phyloP scores from a whole-genome alignment of 2,113 vertebrate genomes.

The Tetrax tetrax region DNA sequence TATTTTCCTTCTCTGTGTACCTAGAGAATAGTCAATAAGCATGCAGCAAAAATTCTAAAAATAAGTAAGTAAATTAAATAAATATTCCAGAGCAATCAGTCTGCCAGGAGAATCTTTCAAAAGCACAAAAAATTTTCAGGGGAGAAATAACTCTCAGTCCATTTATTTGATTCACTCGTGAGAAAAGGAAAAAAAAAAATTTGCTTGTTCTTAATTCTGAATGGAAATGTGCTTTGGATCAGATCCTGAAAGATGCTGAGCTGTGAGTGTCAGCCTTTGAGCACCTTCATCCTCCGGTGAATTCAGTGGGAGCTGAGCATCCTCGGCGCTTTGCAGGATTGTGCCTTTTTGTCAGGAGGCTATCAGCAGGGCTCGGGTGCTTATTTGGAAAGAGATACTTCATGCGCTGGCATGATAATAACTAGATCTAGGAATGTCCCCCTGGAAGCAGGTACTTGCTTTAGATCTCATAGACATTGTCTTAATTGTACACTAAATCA shows the following conservation, averaged over 20 bases:
- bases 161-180: slow-evolving; percentile 19
- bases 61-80: slow-evolving; percentile 39
- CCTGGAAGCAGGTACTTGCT: background rate
- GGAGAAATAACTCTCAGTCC: slow-evolving; percentile 25
- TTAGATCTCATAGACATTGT: slow-evolving; percentile 53
- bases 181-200: background rate
- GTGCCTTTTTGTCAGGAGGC: background rate
- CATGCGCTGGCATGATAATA: slow-evolving; percentile 13
- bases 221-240: background rate
- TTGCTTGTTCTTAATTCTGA: background rate
- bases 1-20: background rate
- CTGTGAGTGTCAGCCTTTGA: background rate
- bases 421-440: background rate
- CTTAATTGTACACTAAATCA: slow-evolving; percentile 57
- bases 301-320: background rate
- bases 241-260: background rate
- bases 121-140: slow-evolving; percentile 7
- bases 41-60: slow-evolving; percentile 6
- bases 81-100: slow-evolving; percentile 30
- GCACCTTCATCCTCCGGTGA: background rate
- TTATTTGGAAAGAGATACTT: background rate
- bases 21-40: background rate
- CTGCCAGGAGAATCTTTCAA: slow-evolving; percentile 5
- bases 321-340: background rate
- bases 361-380: background rate